Percentiles rank a stretch among this genome's conserved stretches.
These are phyloP conservation scores for Acrobasis suavella DNA, from an alignment of 2,888 invertebrate species.

Conservation along the genomic window DNA sequence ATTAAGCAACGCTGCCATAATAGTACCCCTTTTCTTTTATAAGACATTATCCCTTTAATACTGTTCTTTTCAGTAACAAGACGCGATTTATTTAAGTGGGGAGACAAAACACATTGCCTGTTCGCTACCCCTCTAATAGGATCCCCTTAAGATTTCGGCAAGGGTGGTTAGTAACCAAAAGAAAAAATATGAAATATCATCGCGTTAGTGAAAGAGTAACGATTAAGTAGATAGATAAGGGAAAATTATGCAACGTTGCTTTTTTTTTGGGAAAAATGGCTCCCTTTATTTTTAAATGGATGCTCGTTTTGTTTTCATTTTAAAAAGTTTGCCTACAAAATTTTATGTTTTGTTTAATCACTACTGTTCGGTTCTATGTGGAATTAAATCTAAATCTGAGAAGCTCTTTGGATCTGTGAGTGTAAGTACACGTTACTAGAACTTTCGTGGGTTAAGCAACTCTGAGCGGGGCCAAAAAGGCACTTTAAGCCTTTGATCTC, in stretches of 20 bases:
- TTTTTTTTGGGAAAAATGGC: slow-evolving; percentile 6
- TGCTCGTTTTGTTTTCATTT: background rate
- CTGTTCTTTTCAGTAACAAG: slow-evolving; percentile 64
- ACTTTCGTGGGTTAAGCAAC: too few species aligned
- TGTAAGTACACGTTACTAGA: too few species aligned
- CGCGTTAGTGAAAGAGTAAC: slow-evolving; percentile 59
- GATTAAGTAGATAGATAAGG: slow-evolving; percentile 49
- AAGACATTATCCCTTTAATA: slow-evolving; percentile 51
- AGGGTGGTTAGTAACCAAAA: slow-evolving; percentile 47
- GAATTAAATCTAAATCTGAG: too few species aligned
- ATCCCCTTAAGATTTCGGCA: slow-evolving; percentile 46
- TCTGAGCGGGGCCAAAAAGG: too few species aligned
- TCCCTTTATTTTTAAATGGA: slow-evolving; percentile 16
- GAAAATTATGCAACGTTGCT: slow-evolving; percentile 29
- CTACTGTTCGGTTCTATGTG: too few species aligned
- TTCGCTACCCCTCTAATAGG: slow-evolving; percentile 55
- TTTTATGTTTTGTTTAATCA: too few species aligned
- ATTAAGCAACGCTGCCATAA: slow-evolving; percentile 65
- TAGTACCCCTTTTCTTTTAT: slow-evolving; percentile 52
- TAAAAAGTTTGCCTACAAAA: background rate
- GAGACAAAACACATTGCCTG: slow-evolving; percentile 55
- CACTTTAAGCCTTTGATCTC: too few species aligned
- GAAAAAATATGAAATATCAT: slow-evolving; percentile 53
- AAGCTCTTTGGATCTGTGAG: too few species aligned
- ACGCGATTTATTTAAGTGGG: slow-evolving; percentile 68